Base-by-base conservation (phyloP, 1,140 invertebrate genomes). In the Dermatophagoides farinae region DNA sequence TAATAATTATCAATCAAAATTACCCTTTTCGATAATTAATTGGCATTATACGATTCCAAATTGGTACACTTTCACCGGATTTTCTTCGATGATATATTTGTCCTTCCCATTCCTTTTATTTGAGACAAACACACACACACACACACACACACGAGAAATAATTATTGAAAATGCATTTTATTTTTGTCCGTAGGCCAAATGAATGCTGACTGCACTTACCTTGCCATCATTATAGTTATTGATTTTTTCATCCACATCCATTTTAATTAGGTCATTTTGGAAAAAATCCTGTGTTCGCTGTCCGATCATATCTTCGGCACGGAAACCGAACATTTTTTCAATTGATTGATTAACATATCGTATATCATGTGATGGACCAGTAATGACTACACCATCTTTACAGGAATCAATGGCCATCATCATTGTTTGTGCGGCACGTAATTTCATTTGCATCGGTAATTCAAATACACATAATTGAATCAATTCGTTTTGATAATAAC, bases 361-460 rank as follows among this genome's bases (percentile, higher is more conserved):
- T 70, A 91, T 82, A 69, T 80, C 78, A 68, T 85, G 82, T 63
- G 83, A 77, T 64, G 84, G 79, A 70, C 89, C 84, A 37, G 86
- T 90, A 50, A 95, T 82, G 57, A 89, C 82, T 12, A 95, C 80
- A 65, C 88, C 78, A 70, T 92, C 88, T 59, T 79, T 77, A 65
- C 85, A 85, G 66, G 82, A 80, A 67, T 92, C 85, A 38, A 90
- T 75, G 25, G 88, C 87, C 20, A 83, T 79, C 61, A 88, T 83
- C 1, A 92, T 76, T n/a, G 85, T 82, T 66, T 83, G 79, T 1
- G 80, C 74, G 6, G 78, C 76, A 23, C 75, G 69, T 40, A 82
- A 70, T 70, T 80, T 75, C 6, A 73, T 68, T 44, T 71, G 70
- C 40, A 77, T 75, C 18, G 77, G 67, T 11, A 84, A 76, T 44